Conservation (phyloP, 2,888 invertebrate species). For the Pristionchus japonicus region DNA sequence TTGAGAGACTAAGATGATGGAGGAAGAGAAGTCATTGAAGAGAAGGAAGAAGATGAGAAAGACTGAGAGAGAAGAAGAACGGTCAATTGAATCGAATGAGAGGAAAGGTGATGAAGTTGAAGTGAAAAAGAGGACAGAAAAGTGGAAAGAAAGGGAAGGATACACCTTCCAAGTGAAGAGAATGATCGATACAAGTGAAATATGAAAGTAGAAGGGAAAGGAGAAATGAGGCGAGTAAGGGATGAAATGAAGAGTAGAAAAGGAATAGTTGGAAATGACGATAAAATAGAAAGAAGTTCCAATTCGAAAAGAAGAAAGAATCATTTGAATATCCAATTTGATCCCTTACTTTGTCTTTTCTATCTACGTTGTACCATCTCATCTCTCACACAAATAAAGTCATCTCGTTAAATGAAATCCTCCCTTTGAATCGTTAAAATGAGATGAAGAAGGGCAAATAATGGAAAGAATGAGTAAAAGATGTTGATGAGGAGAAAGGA, state of each 20-base stretch:
- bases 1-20: background rate
- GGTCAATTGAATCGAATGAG: background rate
- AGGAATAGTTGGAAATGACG: background rate
- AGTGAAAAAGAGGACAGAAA: too few relatives aligned
- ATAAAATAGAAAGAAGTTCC: background rate
- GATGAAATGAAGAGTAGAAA: slow-evolving; percentile 1
- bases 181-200: background rate
- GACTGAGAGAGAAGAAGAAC: too few relatives aligned
- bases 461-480: background rate
- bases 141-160: background rate
- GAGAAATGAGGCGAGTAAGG: background rate
- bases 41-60: too few relatives aligned
- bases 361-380: background rate
- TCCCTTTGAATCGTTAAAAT: background rate
- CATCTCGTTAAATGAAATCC: background rate
- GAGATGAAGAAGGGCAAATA: slow-evolving; percentile 14
- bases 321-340: slow-evolving; percentile 1
- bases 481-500: background rate
- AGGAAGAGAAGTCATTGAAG: background rate
- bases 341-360: background rate
- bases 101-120: background rate
- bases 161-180: background rate
- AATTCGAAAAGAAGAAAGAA: slow-evolving; percentile 27
- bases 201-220: slow-evolving; percentile 2
- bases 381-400: background rate